These are phyloP conservation scores for Drosophila yooni DNA, from an alignment of 2,888 invertebrate species.

Conservation along the genomic window DNA sequence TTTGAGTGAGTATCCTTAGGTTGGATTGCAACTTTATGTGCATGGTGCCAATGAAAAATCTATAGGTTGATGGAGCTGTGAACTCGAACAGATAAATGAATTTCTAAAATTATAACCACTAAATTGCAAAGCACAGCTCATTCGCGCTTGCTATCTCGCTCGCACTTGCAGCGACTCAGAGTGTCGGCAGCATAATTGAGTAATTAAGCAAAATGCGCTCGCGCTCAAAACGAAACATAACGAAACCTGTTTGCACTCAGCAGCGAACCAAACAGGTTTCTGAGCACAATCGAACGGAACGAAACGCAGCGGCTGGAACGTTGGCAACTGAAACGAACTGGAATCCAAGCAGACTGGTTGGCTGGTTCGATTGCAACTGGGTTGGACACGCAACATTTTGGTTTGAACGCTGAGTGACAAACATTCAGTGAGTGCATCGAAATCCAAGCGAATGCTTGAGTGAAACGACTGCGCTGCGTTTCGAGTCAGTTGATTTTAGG, in stretches of 20 bases:
- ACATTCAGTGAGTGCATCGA: slow-evolving; percentile 46
- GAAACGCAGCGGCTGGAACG: slow-evolving; percentile 24
- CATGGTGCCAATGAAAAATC: slow-evolving; percentile 38
- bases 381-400: slow-evolving; percentile 38
- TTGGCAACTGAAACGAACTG: slow-evolving; percentile 38
- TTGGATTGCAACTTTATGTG: slow-evolving; percentile 21
- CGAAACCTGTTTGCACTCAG: slow-evolving; percentile 65
- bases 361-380: slow-evolving; percentile 41
- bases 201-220: slow-evolving; percentile 69
- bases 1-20: slow-evolving; percentile 15
- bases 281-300: slow-evolving; percentile 35
- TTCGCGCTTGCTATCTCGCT: neutral
- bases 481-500: slow-evolving; percentile 55
- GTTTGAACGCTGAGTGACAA: slow-evolving; percentile 48
- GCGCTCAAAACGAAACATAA: slow-evolving; percentile 46
- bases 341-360: slow-evolving; percentile 23
- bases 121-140: slow-evolving; percentile 56
- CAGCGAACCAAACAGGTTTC: slow-evolving; percentile 57
- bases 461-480: slow-evolving; percentile 56
- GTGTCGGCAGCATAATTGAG: slow-evolving; percentile 68
- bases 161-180: slow-evolving; percentile 2
- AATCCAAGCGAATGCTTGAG: slow-evolving; percentile 42
- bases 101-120: slow-evolving; percentile 57
- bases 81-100: slow-evolving; percentile 68
- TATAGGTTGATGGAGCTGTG: slow-evolving; percentile 48